A percentile compares a stretch with the other conserved stretches of the same genome.
phyloP scores from a whole-genome alignment of 2,888 invertebrate genomes.

The Diarsia mendica region DNA sequence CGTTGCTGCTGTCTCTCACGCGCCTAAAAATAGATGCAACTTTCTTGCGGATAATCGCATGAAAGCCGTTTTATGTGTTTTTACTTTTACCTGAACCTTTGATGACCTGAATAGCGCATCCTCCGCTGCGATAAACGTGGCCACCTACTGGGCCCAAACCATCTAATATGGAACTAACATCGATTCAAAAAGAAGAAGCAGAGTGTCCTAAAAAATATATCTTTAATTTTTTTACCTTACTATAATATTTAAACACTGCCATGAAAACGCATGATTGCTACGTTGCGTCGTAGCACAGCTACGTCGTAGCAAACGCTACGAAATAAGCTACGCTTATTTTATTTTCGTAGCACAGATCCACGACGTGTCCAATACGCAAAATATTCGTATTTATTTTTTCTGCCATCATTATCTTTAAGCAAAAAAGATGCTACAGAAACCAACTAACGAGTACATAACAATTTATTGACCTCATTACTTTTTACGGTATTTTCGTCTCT shows the following conservation, averaged over 20 bases:
- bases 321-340: not conserved
- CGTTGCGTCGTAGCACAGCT: not conserved
- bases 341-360: not conserved
- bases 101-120: too few relatives aligned
- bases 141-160: too few relatives aligned
- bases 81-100: too few relatives aligned
- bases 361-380: constrained; percentile 5
- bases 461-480: constrained; percentile 66
- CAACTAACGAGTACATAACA: constrained; percentile 44
- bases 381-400: constrained; percentile 13
- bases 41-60: too few relatives aligned
- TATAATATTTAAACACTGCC: not conserved
- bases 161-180: too few relatives aligned
- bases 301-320: constrained; percentile 28
- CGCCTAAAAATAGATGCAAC: too few relatives aligned
- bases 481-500: constrained; percentile 58
- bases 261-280: not conserved
- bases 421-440: constrained; percentile 38
- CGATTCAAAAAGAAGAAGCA: too few relatives aligned
- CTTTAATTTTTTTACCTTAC: too few relatives aligned
- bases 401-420: constrained; percentile 36
- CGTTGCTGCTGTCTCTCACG: too few relatives aligned
- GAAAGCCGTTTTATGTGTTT: too few relatives aligned
- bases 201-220: too few relatives aligned
- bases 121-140: too few relatives aligned